These are phyloP conservation scores for Drosophila ercepeae DNA, from an alignment of 1,140 invertebrate species.

Conservation along the genomic window DNA sequence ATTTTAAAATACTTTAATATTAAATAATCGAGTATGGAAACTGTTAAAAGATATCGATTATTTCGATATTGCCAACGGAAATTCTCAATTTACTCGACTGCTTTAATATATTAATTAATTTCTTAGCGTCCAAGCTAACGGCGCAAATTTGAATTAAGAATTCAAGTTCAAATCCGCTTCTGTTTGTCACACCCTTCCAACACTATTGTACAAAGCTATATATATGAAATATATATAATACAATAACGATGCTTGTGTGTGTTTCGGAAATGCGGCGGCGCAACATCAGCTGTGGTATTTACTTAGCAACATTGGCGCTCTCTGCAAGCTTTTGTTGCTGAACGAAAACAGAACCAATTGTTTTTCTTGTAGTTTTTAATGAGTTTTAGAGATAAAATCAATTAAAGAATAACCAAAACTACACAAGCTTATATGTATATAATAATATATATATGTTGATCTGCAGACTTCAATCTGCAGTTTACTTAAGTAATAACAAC, in stretches of 20 bases:
- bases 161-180: constrained; percentile 39
- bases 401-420: background rate
- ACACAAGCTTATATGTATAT: no score
- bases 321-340: background rate
- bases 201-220: background rate
- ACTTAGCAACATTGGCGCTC: background rate
- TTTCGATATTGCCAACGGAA: background rate
- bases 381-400: background rate
- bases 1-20: no score
- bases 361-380: background rate
- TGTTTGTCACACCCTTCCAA: constrained; percentile 30
- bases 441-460: no score
- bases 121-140: constrained; percentile 18
- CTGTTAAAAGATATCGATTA: background rate
- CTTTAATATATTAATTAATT: constrained; percentile 2
- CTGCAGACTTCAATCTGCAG: no score
- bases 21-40: no score
- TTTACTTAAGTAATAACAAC: background rate
- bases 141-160: constrained; percentile 32
- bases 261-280: background rate
- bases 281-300: background rate
- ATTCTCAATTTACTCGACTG: background rate
- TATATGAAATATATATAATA: background rate
- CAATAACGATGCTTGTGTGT: background rate
- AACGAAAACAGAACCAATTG: background rate